Base-by-base conservation (phyloP, 53 echinoderm and acorn worm genomes). In the Apostichopus leukothele region DNA sequence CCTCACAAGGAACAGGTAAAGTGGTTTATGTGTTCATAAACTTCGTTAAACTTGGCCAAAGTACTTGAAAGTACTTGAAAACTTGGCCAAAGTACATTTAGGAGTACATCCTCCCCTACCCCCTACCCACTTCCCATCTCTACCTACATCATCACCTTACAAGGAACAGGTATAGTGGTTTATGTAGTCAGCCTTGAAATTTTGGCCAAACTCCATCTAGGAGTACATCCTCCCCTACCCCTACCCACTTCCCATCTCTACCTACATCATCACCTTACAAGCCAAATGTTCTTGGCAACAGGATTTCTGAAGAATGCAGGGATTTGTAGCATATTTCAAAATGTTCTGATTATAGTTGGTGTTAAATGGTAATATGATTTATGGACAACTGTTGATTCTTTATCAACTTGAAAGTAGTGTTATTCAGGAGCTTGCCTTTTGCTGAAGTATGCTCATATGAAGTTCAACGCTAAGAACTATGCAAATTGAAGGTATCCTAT, bases 51-150 rank as follows among this genome's bases (percentile, higher is more conserved):
- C 16, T 61, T 63, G 11, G 63, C 7, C 63, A 63, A 63, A 63
- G 4, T 63, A 63, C 39, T n/a, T n/a, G n/a, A n/a, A n/a, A n/a
- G n/a, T n/a, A 3, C 39, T 3, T 39, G 39, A 3, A 39, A 16
- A 13, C 16, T 61, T 63, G 11, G 63, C 7, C 63, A 63, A 63
- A 63, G 4, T 63, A 63, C 39, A 39, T 39, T 39, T 9, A 50
- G 54, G 3, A 55, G n/a, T 10, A 19, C 11, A 20, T 52, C 22
- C 4, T 52, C 74, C n/a, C 88, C 55, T 14, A 12, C 75, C 6
- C 6, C 22, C 88, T 1, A 52, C 55, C 75, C 75, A 59, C 67
- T 87, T 87, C 51, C 14, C 75, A 13, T 52, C 71, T 63, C 63
- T 16, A 21, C 6, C 71, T 39, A 39, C 39, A 71, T 71, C 20